Evolutionary conservation across 1,140 invertebrate species (phyloP), one percentile per base, ranked within the genome.

Genomic region (Brachionus paranguensis): DNA sequence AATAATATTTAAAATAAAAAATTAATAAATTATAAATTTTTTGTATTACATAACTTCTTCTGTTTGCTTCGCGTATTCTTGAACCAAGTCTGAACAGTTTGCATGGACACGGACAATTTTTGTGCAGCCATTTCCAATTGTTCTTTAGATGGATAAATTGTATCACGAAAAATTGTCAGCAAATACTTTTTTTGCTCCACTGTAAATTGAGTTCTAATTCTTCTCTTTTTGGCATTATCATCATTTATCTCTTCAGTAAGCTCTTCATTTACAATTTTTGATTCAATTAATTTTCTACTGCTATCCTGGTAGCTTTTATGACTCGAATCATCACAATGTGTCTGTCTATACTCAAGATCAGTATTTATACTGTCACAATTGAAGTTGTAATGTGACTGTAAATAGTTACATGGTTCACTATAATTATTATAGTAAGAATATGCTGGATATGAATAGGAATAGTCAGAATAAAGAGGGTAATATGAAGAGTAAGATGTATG

Each of bases 61-160:
- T 79, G 76, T 64, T 79, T 79, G 10, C 76, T 79, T 64, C 76
- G 10, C 3, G 76, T 79, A 64, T 79, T 79, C 27, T 79, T 79
- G 20, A 79, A 79, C 76, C 76, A 79, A 24, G 45, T 53, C 41
- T 79, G 78, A 33, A 79, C 20, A 37, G 37, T 60, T 11, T 20
- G 10, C 27, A 53, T 79, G n/a, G 78, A 79, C 8, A 79, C 78
- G 3, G 0, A 10, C 3, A 79, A 20, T 17, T 79, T 37, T 7
- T 20, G 47, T 1, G 78, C 47, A 6, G 50, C 12, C 24, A 24
- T 41, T 79, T 79, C 78, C n/a, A 79, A 29, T 43, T 60, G 27
- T 55, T 79, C 78, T 64, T 79, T 79, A 17, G 78, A 60, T 2
- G 78, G 78, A 55, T 79, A 79, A 37, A 60, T 79, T 8, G 78